phyloP scores from a whole-genome alignment of 2,888 invertebrate species.

The Tethea ocularis region DNA sequence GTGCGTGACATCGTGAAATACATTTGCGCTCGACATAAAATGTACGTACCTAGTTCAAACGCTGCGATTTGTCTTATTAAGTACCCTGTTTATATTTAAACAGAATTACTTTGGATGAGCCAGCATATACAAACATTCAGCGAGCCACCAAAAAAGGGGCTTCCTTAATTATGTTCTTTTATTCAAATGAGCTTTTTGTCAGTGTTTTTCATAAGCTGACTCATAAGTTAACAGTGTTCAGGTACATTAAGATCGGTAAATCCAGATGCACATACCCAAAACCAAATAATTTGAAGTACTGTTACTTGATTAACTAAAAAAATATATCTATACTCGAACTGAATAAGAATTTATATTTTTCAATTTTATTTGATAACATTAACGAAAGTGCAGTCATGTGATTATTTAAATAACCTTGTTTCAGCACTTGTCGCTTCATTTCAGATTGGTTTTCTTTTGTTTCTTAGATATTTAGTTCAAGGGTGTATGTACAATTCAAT shows the following conservation, averaged over 20 bases:
- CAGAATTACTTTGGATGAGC: background rate
- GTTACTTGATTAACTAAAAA: no score
- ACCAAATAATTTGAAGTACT: no score
- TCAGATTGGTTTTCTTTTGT: slow-evolving; percentile 4
- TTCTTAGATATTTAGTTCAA: background rate
- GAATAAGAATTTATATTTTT: background rate
- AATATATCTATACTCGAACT: no score
- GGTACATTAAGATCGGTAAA: no score
- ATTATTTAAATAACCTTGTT: slow-evolving; percentile 5
- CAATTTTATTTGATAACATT: background rate
- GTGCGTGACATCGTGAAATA: slow-evolving; percentile 38
- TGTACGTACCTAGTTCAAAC: background rate
- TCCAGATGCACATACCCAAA: no score
- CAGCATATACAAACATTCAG: no score
- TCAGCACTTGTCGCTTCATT: slow-evolving; percentile 5
- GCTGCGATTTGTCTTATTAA: background rate
- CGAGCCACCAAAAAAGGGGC: no score
- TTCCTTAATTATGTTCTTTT: no score
- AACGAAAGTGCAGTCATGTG: background rate
- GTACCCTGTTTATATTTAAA: background rate
- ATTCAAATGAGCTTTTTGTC: no score
- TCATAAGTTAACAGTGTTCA: no score
- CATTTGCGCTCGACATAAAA: slow-evolving; percentile 24
- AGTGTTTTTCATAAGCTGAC: no score
- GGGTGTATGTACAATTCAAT: slow-evolving; percentile 7